Evolutionary conservation across 2,797 vertebrate genomes (phyloP).

Genomic region (Uromys caudimaculatus): DNA sequence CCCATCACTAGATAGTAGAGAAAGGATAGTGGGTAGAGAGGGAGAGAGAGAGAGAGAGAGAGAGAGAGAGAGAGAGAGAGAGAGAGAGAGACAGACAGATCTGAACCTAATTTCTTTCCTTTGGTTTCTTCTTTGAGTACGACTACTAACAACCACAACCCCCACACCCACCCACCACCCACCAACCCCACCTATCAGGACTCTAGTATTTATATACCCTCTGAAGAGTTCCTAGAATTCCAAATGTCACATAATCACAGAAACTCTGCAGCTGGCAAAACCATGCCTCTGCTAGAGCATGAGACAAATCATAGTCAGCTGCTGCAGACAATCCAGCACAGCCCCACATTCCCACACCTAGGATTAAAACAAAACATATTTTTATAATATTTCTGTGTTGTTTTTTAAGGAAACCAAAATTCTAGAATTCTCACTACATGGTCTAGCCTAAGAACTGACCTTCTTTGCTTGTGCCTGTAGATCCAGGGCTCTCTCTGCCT

Average conservation of each 20-base stretch:
- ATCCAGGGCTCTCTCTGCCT: background rate
- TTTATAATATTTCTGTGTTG: background rate
- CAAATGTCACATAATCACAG: background rate
- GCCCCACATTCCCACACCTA: background rate
- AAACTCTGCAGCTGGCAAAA: background rate
- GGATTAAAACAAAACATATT: background rate
- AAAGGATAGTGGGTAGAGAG: background rate
- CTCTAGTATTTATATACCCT: background rate
- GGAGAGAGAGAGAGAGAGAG: too few species aligned
- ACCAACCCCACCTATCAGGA: background rate
- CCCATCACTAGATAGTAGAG: background rate
- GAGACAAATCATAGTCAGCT: background rate
- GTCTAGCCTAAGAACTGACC: background rate
- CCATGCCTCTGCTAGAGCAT: background rate
- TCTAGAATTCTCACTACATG: background rate
- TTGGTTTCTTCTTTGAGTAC: background rate
- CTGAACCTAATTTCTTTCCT: background rate
- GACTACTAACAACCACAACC: background rate
- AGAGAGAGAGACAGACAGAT: background rate
- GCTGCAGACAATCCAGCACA: background rate
- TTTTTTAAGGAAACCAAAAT: background rate
- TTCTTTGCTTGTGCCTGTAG: background rate
- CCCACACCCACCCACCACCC: background rate
- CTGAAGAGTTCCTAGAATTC: background rate
- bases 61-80: too few species aligned